Percentiles rank a stretch among this genome's conserved stretches.
Evolutionary conservation across 2,113 vertebrate species (phyloP).

Genomic region (Gavialis gangeticus): DNA sequence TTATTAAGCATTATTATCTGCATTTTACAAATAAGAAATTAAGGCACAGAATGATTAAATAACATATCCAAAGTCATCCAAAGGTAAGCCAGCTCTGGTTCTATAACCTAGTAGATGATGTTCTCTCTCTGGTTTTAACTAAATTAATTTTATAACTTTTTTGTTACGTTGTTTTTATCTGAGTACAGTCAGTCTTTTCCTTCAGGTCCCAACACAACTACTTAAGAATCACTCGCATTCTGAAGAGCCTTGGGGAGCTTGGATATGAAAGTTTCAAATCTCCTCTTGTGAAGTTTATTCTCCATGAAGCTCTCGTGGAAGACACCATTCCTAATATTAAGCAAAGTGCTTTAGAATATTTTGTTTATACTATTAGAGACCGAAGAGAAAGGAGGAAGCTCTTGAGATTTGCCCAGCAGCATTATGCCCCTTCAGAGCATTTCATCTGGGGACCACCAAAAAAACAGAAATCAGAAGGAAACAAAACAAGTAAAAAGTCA

Average conservation of each 20-base stretch:
- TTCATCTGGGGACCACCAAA: slow-evolving; percentile 94
- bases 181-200: slow-evolving; percentile 21
- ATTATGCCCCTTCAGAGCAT: slow-evolving; percentile 90
- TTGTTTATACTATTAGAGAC: slow-evolving; percentile 93
- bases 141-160: neutral
- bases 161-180: neutral
- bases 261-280: slow-evolving; percentile 96
- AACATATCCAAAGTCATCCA: neutral
- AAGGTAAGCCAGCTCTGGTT: slow-evolving; percentile 3
- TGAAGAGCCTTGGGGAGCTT: slow-evolving; percentile 97
- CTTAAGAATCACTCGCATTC: slow-evolving; percentile 95
- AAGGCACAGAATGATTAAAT: neutral
- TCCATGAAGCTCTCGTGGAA: slow-evolving; percentile 92
- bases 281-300: slow-evolving; percentile 91
- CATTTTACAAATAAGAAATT: neutral
- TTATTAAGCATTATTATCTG: slow-evolving; percentile 21
- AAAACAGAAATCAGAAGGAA: slow-evolving; percentile 76
- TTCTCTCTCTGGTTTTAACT: neutral
- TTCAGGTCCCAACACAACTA: slow-evolving; percentile 98
- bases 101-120: neutral
- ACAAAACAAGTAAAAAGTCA: slow-evolving; percentile 71
- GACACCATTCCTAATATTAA: slow-evolving; percentile 93
- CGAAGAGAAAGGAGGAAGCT: slow-evolving; percentile 90
- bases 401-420: slow-evolving; percentile 90
- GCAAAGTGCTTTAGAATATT: slow-evolving; percentile 96